These are phyloP conservation scores for Dipus sagitta DNA, from an alignment of 2,797 vertebrate species.

Conservation along the genomic window DNA sequence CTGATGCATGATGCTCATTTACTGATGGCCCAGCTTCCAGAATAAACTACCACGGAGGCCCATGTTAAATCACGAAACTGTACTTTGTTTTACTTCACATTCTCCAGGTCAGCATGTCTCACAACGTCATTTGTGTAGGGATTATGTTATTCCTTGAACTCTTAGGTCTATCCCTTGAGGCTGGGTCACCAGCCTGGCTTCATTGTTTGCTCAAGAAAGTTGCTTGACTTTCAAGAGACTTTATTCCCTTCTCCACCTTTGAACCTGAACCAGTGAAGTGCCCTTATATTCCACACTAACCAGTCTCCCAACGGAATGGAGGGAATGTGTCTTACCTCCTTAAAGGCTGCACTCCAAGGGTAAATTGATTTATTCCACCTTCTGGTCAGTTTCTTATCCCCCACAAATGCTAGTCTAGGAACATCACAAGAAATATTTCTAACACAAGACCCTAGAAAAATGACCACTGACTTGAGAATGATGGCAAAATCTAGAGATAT, in stretches of 20 bases:
- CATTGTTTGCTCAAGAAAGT: neutral
- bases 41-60: too few species aligned
- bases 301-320: neutral
- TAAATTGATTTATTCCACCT: neutral
- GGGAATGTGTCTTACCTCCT: neutral
- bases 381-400: neutral
- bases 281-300: fast-evolving
- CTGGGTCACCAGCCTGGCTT: neutral
- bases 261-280: neutral
- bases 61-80: neutral
- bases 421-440: neutral
- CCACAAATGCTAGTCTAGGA: neutral
- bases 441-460: neutral
- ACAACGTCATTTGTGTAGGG: fast-evolving
- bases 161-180: neutral
- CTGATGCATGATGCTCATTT: fast-evolving
- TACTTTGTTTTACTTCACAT: neutral
- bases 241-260: neutral
- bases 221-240: neutral
- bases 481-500: neutral
- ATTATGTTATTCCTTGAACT: neutral
- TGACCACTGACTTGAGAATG: neutral
- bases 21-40: too few species aligned
- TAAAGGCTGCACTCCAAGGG: neutral
- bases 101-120: neutral